Percentiles rank a stretch among this genome's conserved stretches.
Conservation (phyloP, 2,888 invertebrate genomes). For the Oscheius onirici region DNA sequence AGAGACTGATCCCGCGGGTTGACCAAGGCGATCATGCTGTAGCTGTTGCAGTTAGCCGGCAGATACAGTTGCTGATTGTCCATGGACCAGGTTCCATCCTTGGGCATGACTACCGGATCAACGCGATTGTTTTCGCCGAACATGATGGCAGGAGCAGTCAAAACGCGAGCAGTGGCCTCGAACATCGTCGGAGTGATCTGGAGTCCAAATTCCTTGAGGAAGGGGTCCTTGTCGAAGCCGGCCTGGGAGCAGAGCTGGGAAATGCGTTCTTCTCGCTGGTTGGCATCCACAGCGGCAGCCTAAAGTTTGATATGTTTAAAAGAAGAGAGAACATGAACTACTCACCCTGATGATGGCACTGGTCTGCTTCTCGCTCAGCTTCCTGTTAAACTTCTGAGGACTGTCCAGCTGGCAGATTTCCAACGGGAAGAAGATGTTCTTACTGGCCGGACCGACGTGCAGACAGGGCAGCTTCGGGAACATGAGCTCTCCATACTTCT, state of each 20-base stretch:
- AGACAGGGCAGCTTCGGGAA: slow-evolving; percentile 67
- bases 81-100: slow-evolving; percentile 66
- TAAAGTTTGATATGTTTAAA: slow-evolving; percentile 31
- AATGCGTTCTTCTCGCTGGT: slow-evolving; percentile 61
- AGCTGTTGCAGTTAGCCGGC: slow-evolving; percentile 59
- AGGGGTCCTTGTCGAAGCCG: slow-evolving; percentile 62
- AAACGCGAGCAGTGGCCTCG: slow-evolving; percentile 63
- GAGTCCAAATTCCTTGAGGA: slow-evolving; percentile 62
- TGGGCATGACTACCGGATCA: slow-evolving; percentile 60
- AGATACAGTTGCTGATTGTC: slow-evolving; percentile 62
- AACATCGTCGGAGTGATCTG: slow-evolving; percentile 60
- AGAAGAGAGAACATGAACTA: background rate
- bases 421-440: slow-evolving; percentile 65
- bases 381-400: slow-evolving; percentile 67
- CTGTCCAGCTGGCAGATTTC: slow-evolving; percentile 62
- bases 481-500: slow-evolving; percentile 56
- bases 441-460: slow-evolving; percentile 65
- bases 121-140: slow-evolving; percentile 59
- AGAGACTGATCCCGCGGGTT: slow-evolving; percentile 55
- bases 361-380: slow-evolving; percentile 66
- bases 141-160: slow-evolving; percentile 62
- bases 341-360: slow-evolving; percentile 58
- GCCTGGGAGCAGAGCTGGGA: slow-evolving; percentile 57
- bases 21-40: slow-evolving; percentile 64
- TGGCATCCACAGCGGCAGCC: slow-evolving; percentile 67